Evolutionary conservation across 2,888 invertebrate genomes (phyloP).

Genomic region (Ganaspis brasiliensis): DNA sequence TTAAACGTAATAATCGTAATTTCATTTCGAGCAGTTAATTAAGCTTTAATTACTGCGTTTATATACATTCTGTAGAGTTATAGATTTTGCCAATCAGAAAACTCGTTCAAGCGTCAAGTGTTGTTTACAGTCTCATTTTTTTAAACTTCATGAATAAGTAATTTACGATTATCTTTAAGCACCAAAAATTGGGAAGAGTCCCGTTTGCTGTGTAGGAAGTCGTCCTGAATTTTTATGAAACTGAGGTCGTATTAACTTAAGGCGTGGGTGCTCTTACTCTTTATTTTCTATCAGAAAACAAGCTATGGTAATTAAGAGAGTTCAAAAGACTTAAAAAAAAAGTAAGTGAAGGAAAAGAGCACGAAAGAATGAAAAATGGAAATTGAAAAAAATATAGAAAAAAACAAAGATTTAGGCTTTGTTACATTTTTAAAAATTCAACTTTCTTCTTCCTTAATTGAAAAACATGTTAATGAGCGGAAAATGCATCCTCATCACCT

Average conservation of each 20-base stretch:
- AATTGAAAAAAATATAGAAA: background rate
- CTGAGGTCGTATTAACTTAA: constrained; percentile 17
- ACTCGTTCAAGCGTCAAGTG: background rate
- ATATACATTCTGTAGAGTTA: background rate
- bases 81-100: background rate
- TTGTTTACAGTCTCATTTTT: background rate
- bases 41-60: background rate
- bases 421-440: background rate
- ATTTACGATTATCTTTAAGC: constrained; percentile 25
- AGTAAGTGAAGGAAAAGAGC: background rate
- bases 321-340: background rate
- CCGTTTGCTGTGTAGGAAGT: constrained; percentile 31
- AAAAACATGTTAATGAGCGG: background rate
- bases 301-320: constrained; percentile 32
- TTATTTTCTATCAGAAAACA: constrained; percentile 31
- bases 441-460: too few relatives aligned
- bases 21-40: background rate
- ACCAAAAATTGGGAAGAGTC: constrained; percentile 33
- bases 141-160: constrained; percentile 27
- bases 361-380: background rate
- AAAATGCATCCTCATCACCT: background rate
- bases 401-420: too few relatives aligned
- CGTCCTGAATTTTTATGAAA: constrained; percentile 34
- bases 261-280: constrained; percentile 32
- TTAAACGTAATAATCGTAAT: background rate